Base-by-base conservation (phyloP, 1,140 invertebrate species). In the Papilio machaon region DNA sequence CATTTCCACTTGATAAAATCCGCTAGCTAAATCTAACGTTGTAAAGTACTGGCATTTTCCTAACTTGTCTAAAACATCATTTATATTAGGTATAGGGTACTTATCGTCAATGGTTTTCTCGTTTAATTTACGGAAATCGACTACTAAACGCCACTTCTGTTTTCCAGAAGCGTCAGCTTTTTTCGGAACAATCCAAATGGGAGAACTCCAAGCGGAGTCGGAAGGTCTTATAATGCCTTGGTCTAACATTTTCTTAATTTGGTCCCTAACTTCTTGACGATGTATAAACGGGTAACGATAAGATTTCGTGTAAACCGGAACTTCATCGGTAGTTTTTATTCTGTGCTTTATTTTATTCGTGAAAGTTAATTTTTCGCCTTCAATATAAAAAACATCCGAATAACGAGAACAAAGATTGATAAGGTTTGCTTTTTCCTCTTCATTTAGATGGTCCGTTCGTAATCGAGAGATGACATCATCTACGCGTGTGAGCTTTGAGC, bases 91-190 rank as follows among this genome's bases (percentile, higher is more conserved):
- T 19, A 74, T 47, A 13, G 73, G 73, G 8, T 84, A 84, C 43
- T 80, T 82, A 46, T 82, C 83, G 74, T 82, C 83, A 35, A 86
- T 77, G n/a, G 80, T 84, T 43, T 83, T 86, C 73, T 84, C 85
- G 30, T 86, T 86, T 9, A 86, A 67, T 89, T 91, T 81, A 84
- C 78, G 47, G 76, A 89, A 95, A 76, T 91, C 93, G 0, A 93
- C 84, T 2, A 91, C 89, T 30, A 87, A 30, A 11, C 83, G 81
- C 86, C 85, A 87, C 67, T 87, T 87, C 23, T 52, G 23, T 85
- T 86, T 87, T 11, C 82, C 85, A 2, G 84, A 85, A 2, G 82
- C 81, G 49, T 87, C 84, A 9, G 49, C 17, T 47, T 87, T 86
- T 80, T 87, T 86, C 9, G 83, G 83, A 23, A 86, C 85, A 15